These are phyloP conservation scores for Tachypleus tridentatus DNA, from an alignment of 1,140 invertebrate species.

Conservation along the genomic window DNA sequence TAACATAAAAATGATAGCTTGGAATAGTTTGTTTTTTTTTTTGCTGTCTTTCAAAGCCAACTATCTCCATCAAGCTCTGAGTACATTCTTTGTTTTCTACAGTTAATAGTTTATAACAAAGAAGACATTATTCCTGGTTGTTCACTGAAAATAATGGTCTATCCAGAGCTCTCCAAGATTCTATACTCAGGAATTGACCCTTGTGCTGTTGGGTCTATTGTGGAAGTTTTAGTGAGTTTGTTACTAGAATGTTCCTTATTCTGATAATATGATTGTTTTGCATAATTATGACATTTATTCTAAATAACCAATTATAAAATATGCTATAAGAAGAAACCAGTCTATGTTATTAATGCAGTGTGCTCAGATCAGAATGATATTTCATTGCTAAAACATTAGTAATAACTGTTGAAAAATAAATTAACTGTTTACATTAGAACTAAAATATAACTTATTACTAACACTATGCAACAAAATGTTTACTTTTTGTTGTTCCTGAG, in stretches of 20 bases:
- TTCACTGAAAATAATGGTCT: conserved; percentile 19
- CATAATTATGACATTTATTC: too few relatives aligned
- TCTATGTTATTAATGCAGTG: too few relatives aligned
- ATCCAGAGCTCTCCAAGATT: conserved; percentile 24
- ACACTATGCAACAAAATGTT: too few relatives aligned
- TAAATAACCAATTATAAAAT: too few relatives aligned
- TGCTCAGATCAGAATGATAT: too few relatives aligned
- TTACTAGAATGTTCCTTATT: background rate
- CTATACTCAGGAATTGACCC: conserved; percentile 24
- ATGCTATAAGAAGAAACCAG: too few relatives aligned
- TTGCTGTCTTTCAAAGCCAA: background rate
- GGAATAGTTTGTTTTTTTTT: background rate
- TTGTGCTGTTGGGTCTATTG: conserved; percentile 26
- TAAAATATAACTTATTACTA: too few relatives aligned
- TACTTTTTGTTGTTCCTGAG: too few relatives aligned
- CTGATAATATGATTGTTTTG: too few relatives aligned
- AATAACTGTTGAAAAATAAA: too few relatives aligned
- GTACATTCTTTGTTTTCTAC: conserved; percentile 5
- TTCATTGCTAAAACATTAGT: too few relatives aligned
- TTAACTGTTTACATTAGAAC: too few relatives aligned
- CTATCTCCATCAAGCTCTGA: background rate
- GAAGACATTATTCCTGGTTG: conserved; percentile 15
- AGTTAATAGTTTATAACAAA: conserved; percentile 20
- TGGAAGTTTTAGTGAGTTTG: conserved; percentile 24
- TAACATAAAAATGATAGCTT: background rate